A percentile compares a stretch with the other conserved stretches of the same genome.
phyloP scores from a whole-genome alignment of 2,113 vertebrate genomes.

The Tupaia chinensis region DNA sequence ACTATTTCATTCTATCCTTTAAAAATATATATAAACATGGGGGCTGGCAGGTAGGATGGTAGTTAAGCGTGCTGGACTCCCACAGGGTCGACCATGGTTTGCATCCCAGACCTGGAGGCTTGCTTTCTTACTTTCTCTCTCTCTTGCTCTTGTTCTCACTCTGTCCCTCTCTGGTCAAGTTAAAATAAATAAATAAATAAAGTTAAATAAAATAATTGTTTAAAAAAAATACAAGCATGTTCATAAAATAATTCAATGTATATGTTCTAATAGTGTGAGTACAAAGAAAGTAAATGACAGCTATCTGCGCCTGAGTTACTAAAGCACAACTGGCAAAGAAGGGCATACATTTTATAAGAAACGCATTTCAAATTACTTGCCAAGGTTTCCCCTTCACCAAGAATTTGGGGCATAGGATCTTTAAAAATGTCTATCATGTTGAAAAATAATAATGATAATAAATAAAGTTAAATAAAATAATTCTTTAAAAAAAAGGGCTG shows the following conservation, averaged over 20 bases:
- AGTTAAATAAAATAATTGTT: background rate
- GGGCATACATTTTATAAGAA: background rate
- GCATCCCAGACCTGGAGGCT: too few relatives aligned
- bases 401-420: background rate
- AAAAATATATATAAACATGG: too few relatives aligned
- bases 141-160: too few relatives aligned
- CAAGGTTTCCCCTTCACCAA: background rate
- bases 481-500: too few relatives aligned
- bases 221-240: slow-evolving; percentile 15
- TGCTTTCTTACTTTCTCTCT: too few relatives aligned
- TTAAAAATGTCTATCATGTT: background rate
- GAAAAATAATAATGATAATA: too few relatives aligned
- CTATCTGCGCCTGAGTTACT: background rate
- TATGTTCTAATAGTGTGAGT: background rate
- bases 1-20: slow-evolving; percentile 30
- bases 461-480: too few relatives aligned
- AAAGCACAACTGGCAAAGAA: background rate
- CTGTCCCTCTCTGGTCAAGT: too few relatives aligned
- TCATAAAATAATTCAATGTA: background rate
- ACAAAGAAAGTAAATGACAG: slow-evolving; percentile 19
- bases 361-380: slow-evolving; percentile 11
- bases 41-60: too few relatives aligned
- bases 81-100: too few relatives aligned
- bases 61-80: too few relatives aligned
- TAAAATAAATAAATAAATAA: too few relatives aligned